These are phyloP conservation scores for Drosophila azteca DNA, from an alignment of 1,140 invertebrate species.

Conservation along the genomic window DNA sequence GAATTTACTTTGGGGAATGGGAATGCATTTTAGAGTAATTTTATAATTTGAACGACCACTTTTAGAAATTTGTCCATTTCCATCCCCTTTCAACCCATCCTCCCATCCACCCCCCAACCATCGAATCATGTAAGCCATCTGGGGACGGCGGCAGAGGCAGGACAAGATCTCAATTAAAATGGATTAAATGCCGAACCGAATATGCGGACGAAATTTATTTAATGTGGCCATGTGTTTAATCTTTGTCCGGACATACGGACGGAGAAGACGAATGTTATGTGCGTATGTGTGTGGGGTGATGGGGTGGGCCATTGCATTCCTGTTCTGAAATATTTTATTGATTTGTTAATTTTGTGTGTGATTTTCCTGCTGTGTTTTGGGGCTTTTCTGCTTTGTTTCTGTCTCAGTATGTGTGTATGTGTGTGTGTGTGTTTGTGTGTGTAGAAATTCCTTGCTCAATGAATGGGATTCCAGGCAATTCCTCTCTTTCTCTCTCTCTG, in stretches of 20 bases:
- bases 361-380: constrained; percentile 10
- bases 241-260: background rate
- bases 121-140: constrained; percentile 27
- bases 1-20: too few relatives aligned
- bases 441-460: constrained; percentile 40
- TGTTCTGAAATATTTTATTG: constrained; percentile 44
- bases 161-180: constrained; percentile 46
- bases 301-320: too few relatives aligned
- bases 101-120: too few relatives aligned
- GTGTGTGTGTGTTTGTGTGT: constrained; percentile 8
- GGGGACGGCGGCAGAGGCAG: constrained; percentile 2
- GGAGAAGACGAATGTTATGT: constrained; percentile 16
- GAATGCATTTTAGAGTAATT: too few relatives aligned
- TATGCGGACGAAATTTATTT: constrained; percentile 43
- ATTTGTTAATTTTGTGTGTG: constrained; percentile 48
- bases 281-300: too few relatives aligned
- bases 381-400: constrained; percentile 27
- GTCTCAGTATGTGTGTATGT: too few relatives aligned
- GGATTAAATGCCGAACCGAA: constrained; percentile 42
- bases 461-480: constrained; percentile 24
- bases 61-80: constrained; percentile 1
- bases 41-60: too few relatives aligned
- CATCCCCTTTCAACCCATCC: constrained; percentile 9
- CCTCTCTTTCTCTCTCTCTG: constrained; percentile 20
- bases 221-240: constrained; percentile 44